Percentiles rank a stretch among this genome's conserved stretches.
These are phyloP conservation scores for Dicroscelio sp. DNA, from an alignment of 2,888 invertebrate species.

Conservation along the genomic window DNA sequence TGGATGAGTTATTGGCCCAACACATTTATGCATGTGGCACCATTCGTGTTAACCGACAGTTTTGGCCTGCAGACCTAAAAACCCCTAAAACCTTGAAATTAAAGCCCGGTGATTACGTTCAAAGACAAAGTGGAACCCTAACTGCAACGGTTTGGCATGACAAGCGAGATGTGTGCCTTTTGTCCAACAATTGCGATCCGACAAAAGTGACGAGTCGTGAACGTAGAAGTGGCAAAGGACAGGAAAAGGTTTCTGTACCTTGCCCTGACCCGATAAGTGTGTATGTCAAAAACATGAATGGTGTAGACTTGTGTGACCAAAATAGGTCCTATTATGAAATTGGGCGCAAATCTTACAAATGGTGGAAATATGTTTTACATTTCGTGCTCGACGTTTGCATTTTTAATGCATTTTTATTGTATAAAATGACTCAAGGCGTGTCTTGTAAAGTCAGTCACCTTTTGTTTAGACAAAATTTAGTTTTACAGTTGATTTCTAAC, in stretches of 20 bases:
- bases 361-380: slow-evolving; percentile 56
- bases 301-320: slow-evolving; percentile 37
- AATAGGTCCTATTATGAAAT: slow-evolving; percentile 1
- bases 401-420: slow-evolving; percentile 58
- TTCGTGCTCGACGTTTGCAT: slow-evolving; percentile 54
- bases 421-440: slow-evolving; percentile 9
- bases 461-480: slow-evolving; percentile 43
- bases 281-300: slow-evolving; percentile 42
- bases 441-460: slow-evolving; percentile 17
- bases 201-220: background rate
- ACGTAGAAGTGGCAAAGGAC: background rate
- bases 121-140: background rate
- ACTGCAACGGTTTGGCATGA: slow-evolving; percentile 24
- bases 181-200: slow-evolving; percentile 33
- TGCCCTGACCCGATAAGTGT: background rate
- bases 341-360: background rate
- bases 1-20: slow-evolving; percentile 7
- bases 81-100: slow-evolving; percentile 29
- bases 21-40: slow-evolving; percentile 50
- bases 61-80: slow-evolving; percentile 12
- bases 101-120: slow-evolving; percentile 20
- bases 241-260: background rate
- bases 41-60: slow-evolving; percentile 7
- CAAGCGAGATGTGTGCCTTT: slow-evolving; percentile 18
- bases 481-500: slow-evolving; percentile 22